Percentiles rank a stretch among this genome's conserved stretches.
Evolutionary conservation across 2,113 vertebrate genomes (phyloP).

Genomic region (Silurus meridionalis): DNA sequence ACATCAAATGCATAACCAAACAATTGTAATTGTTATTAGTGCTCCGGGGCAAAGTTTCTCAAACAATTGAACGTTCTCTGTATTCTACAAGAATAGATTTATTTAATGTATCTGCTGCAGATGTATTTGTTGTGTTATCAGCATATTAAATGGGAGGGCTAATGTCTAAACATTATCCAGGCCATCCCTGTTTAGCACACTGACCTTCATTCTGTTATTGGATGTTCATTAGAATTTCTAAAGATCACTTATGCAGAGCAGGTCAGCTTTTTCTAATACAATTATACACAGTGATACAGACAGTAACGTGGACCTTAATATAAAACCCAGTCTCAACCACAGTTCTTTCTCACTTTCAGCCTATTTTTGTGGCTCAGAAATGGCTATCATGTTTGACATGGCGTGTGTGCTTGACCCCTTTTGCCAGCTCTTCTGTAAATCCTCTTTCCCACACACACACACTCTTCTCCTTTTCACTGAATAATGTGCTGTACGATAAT

Average conservation of each 20-base stretch:
- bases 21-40: neutral
- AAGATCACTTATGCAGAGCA: neutral
- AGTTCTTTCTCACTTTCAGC: neutral
- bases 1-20: constrained; percentile 33
- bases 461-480: neutral
- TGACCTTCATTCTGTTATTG: neutral
- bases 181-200: neutral
- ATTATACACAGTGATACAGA: neutral
- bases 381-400: neutral
- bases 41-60: neutral
- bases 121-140: neutral
- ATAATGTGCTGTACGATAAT: neutral
- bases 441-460: neutral
- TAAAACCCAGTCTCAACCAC: neutral
- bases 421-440: neutral
- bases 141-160: neutral
- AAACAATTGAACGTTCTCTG: neutral
- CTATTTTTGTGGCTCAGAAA: neutral
- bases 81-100: neutral
- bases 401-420: neutral
- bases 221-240: neutral
- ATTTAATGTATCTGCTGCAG: neutral
- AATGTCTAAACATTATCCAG: neutral
- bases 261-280: neutral
- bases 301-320: neutral